phyloP scores from a whole-genome alignment of 2,113 vertebrate species.

The Cyanistes caeruleus region DNA sequence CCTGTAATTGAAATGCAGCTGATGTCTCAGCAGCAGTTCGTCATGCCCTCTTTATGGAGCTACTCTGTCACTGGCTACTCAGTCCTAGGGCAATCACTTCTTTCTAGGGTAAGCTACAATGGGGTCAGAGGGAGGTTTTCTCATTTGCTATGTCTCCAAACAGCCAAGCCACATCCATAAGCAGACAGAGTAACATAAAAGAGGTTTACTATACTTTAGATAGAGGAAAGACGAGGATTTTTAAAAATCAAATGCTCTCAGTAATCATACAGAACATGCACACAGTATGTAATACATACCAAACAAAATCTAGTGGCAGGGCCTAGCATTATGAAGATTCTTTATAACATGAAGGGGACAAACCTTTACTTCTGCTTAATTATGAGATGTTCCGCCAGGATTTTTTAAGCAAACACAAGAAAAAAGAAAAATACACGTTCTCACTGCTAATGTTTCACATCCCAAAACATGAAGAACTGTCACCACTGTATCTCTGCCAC shows the following conservation, averaged over 20 bases:
- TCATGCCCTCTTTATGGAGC: not conserved
- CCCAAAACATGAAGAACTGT: not conserved
- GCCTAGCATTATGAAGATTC: not conserved
- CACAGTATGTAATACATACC: not conserved
- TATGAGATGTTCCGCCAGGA: not conserved
- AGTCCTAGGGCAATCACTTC: not conserved
- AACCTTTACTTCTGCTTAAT: not conserved
- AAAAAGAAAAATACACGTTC: not conserved
- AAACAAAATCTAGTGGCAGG: not conserved
- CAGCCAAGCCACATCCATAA: not conserved
- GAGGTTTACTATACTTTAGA: not conserved
- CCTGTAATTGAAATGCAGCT: not conserved
- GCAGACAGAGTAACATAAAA: not conserved
- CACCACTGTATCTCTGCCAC: not conserved
- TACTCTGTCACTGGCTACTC: not conserved
- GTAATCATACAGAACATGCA: not conserved
- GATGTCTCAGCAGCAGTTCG: not conserved
- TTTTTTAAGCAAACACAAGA: not conserved
- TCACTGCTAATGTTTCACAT: not conserved
- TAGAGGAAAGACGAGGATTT: not conserved
- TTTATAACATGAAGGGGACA: not conserved
- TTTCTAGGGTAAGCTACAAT: not conserved
- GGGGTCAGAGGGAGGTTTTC: rapidly evolving
- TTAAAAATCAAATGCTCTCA: not conserved
- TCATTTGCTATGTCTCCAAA: not conserved